Percentiles rank a stretch among this genome's conserved stretches.
Evolutionary conservation across 2,888 invertebrate species (phyloP).

Genomic region (Cataglyphis livida): DNA sequence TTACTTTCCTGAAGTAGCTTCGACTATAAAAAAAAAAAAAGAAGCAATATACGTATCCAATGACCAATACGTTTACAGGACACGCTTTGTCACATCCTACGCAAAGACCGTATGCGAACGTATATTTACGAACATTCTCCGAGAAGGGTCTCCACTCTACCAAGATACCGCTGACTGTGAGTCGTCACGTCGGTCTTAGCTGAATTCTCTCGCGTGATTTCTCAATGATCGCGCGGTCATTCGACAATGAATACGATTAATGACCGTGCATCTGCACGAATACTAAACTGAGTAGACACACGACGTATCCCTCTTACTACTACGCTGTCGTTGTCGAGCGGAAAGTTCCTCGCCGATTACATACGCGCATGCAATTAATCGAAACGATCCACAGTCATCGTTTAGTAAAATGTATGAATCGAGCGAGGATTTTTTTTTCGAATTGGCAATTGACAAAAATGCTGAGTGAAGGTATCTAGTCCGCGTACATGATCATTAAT

Average conservation of each 20-base stretch:
- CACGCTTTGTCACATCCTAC: conserved; percentile 62
- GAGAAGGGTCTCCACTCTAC: conserved; percentile 83
- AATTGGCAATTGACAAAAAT: background rate
- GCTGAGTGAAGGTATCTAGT: conserved; percentile 7
- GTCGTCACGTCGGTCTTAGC: conserved; percentile 73
- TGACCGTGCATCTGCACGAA: conserved; percentile 11
- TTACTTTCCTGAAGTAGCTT: conserved; percentile 36
- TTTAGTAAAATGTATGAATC: background rate
- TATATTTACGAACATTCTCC: conserved; percentile 75
- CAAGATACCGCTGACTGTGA: conserved; percentile 67
- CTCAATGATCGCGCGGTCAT: conserved; percentile 54
- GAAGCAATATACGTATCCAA: conserved; percentile 26
- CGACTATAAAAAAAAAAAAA: background rate
- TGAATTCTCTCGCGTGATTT: conserved; percentile 67
- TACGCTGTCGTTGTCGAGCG: conserved; percentile 8
- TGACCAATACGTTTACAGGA: conserved; percentile 48
- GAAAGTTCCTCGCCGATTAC: conserved; percentile 2
- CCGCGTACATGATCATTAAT: background rate
- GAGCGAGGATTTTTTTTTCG: background rate
- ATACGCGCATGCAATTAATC: background rate
- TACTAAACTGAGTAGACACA: conserved; percentile 3
- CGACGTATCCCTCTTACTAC: conserved; percentile 2
- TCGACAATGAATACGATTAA: conserved; percentile 29
- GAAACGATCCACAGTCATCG: background rate
- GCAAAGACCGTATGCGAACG: conserved; percentile 60